Evolutionary conservation across 2,797 vertebrate species (phyloP).

Genomic region (Chaetodon trifasciatus): DNA sequence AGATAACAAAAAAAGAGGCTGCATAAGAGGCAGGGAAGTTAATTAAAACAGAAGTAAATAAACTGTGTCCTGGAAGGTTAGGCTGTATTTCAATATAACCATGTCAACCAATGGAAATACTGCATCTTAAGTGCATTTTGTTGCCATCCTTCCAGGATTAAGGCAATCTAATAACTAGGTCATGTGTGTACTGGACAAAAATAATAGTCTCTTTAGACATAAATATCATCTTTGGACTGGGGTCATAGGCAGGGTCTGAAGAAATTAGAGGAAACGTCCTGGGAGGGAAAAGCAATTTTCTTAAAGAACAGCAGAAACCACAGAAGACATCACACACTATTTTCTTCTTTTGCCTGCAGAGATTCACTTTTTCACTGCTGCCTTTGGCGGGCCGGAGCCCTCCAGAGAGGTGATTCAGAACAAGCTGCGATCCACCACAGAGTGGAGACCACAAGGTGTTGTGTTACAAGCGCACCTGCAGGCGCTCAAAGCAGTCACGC

Average conservation of each 20-base stretch:
- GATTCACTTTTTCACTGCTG: neutral
- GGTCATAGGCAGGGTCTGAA: constrained; percentile 3
- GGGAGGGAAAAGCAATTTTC: constrained; percentile 45
- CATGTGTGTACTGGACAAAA: constrained; percentile 25
- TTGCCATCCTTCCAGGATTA: neutral
- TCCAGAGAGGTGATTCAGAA: constrained; percentile 11
- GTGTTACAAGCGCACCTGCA: constrained; percentile 38
- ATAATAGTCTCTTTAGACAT: constrained; percentile 40
- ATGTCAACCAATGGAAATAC: neutral
- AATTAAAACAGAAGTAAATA: neutral
- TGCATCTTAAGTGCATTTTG: neutral
- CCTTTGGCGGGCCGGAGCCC: neutral
- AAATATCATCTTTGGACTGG: constrained; percentile 43
- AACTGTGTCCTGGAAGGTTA: neutral
- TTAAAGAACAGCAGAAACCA: constrained; percentile 16
- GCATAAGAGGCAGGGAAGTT: neutral
- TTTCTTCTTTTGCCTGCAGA: neutral
- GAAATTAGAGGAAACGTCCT: constrained; percentile 32
- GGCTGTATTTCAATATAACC: neutral
- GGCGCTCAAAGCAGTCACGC: constrained; percentile 19
- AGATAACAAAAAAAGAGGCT: neutral
- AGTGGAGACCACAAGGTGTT: constrained; percentile 17
- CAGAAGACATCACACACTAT: constrained; percentile 12
- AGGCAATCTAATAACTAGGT: constrained; percentile 35
- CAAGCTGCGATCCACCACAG: neutral